These are phyloP conservation scores for Choloepus didactylus DNA, from an alignment of 2,797 vertebrate genomes.

Conservation along the genomic window DNA sequence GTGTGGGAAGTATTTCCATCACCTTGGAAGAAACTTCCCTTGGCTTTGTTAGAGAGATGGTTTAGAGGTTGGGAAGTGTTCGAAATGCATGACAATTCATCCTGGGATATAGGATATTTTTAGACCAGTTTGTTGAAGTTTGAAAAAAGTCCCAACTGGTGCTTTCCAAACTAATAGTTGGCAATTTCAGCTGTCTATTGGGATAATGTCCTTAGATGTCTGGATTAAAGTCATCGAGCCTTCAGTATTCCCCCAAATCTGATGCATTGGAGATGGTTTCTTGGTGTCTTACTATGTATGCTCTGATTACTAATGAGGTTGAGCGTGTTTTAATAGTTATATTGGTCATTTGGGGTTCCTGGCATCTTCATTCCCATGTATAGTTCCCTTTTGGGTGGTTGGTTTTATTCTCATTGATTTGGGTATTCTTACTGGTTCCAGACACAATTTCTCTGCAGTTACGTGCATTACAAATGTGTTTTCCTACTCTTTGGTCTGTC, in stretches of 20 bases:
- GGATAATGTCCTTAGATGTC: background rate
- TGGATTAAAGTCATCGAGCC: background rate
- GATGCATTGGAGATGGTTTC: background rate
- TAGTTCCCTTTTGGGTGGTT: background rate
- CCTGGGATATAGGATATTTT: constrained; percentile 29
- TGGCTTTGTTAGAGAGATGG: constrained; percentile 65
- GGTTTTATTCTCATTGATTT: background rate
- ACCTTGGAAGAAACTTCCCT: constrained; percentile 50
- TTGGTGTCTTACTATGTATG: background rate
- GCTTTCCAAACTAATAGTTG: constrained; percentile 41
- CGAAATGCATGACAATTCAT: constrained; percentile 32
- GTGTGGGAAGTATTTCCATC: background rate
- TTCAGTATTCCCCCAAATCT: background rate
- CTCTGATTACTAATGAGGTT: background rate
- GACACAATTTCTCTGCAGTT: background rate
- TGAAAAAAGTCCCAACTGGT: background rate
- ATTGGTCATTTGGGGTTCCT: constrained; percentile 1
- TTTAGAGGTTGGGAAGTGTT: constrained; percentile 68
- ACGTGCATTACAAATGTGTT: background rate
- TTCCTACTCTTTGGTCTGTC: background rate
- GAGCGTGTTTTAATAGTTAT: background rate
- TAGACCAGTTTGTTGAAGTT: background rate
- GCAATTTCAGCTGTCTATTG: background rate
- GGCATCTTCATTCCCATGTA: background rate
- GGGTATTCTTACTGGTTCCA: background rate